Evolutionary conservation across 2,113 vertebrate genomes (phyloP), one percentile per base, ranked within the genome.

Genomic region (Cottus gobio): DNA sequence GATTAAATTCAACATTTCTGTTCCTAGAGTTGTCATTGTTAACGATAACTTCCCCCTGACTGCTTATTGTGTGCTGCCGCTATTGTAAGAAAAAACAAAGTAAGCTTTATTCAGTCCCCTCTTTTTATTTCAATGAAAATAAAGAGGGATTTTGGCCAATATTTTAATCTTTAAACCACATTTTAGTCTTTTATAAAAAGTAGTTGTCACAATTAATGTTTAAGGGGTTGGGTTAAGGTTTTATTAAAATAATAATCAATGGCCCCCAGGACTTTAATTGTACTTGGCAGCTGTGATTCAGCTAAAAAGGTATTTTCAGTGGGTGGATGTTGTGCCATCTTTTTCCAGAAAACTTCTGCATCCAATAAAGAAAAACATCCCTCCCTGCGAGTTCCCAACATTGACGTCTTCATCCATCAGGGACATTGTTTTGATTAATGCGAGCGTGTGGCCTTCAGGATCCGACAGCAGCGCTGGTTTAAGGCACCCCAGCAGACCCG

Each of bases 361-460:
- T 78, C 67, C 64, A 87, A 83, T 78, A 56, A 85, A 83, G 42
- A 36, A 54, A 57, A 57, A 37, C 61, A 26, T 0, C 70, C 50
- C 46, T 52, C 63, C 48, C 36, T 15, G 44, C 20, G 10, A 36
- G 80, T 61, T 79, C 57, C 73, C 71, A 56, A 69, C 82, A 85
- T n/a, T 87, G 71, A 89, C 70, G 80, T 86, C 82, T 89, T 87
- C 75, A 80, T 88, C 74, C 78, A 87, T 67, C 80, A 69, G 75
- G 72, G 82, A 77, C 82, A 69, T 64, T 82, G 73, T 79, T 82
- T 80, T 89, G 68, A 89, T 92, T 78, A 80, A 87, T 86, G 63
- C 80, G 71, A 89, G 83, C 83, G 75, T 80, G 63, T 60, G 65
- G 75, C 79, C 86, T 69, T 80, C 24, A 57, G 71, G 79, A 77